Conservation (phyloP, 2,888 invertebrate genomes). For the Vesta saturnalis region DNA sequence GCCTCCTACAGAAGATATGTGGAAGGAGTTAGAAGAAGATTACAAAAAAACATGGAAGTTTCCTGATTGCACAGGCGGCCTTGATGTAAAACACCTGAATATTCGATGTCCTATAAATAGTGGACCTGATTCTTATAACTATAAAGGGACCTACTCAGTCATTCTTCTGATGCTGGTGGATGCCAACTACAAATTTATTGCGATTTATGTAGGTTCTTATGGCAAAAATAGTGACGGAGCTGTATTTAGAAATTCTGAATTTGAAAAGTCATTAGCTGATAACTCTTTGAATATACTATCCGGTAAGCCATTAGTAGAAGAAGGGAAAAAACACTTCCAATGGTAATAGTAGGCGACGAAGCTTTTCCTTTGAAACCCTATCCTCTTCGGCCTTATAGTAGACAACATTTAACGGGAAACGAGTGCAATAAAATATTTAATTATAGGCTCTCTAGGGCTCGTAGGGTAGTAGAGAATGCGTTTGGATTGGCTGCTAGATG, state of each 20-base stretch:
- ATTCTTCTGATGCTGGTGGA: not conserved
- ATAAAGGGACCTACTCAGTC: not conserved
- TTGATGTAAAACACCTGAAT: not conserved
- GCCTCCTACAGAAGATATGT: not conserved
- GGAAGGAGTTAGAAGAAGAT: not conserved
- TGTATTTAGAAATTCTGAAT: not conserved
- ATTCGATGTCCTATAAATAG: too few species aligned
- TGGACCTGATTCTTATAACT: not conserved
- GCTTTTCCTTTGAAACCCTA: not conserved
- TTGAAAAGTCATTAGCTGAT: not conserved
- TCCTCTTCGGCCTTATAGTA: not conserved
- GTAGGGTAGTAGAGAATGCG: not conserved
- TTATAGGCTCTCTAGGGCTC: not conserved
- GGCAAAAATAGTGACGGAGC: not conserved
- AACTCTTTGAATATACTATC: constrained; percentile 2
- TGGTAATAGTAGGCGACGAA: too few species aligned
- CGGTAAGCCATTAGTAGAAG: constrained; percentile 21
- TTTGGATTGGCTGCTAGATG: not conserved
- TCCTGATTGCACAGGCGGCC: too few species aligned
- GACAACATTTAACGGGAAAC: not conserved
- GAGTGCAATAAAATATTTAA: not conserved
- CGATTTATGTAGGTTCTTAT: not conserved
- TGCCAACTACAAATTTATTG: not conserved
- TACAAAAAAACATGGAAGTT: not conserved
- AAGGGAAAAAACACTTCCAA: too few species aligned